Evolutionary conservation across 1,140 invertebrate genomes (phyloP).

Genomic region (Leptopilina boulardi): DNA sequence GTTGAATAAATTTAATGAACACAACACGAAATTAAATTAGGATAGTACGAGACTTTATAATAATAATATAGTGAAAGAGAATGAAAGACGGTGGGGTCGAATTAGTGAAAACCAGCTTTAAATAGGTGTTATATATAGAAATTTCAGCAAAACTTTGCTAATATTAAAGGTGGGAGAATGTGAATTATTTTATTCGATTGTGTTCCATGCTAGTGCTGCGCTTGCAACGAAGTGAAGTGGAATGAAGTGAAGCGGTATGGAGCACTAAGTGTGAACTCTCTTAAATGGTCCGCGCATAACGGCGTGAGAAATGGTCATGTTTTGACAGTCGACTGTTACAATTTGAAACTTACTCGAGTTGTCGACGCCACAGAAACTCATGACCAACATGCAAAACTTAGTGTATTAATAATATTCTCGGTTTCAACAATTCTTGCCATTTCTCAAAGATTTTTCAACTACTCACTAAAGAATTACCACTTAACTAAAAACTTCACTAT

Average conservation of each 20-base stretch:
- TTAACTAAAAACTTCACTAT: not conserved
- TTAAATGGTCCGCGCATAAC: slow-evolving; percentile 70
- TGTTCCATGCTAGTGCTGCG: slow-evolving; percentile 47
- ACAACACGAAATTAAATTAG: not conserved
- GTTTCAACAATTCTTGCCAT: not conserved
- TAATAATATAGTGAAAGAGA: not conserved
- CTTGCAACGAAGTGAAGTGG: slow-evolving; percentile 49
- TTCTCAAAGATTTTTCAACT: not conserved
- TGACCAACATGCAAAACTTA: slow-evolving; percentile 7
- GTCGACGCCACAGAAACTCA: slow-evolving; percentile 17
- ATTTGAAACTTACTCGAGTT: slow-evolving; percentile 37
- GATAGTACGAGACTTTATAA: too few relatives aligned
- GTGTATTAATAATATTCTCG: slow-evolving; percentile 1
- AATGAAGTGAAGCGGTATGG: slow-evolving; percentile 55
- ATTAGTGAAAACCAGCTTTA: not conserved
- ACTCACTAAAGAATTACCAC: not conserved
- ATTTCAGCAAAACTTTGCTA: slow-evolving; percentile 37
- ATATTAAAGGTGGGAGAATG: slow-evolving; percentile 39
- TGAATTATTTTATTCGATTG: slow-evolving; percentile 59
- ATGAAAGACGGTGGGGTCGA: not conserved
- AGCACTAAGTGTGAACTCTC: slow-evolving; percentile 52
- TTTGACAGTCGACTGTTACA: slow-evolving; percentile 66
- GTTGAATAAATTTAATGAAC: not conserved
- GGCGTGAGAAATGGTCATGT: slow-evolving; percentile 69
- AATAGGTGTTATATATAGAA: not conserved